These are phyloP conservation scores for Hydropsyche tenuis DNA, from an alignment of 1,140 invertebrate species.

Conservation along the genomic window DNA sequence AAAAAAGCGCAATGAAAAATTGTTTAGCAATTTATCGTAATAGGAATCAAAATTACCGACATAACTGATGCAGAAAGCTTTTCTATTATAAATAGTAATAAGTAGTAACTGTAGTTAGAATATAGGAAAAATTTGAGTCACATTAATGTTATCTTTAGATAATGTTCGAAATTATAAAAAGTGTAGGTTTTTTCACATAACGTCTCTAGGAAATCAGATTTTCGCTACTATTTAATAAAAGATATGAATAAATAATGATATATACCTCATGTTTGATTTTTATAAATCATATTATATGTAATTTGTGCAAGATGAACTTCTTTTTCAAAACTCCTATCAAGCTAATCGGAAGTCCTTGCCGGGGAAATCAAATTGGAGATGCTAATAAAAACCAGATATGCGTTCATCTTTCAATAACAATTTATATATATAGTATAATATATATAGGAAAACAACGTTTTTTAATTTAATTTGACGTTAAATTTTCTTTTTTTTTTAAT, in stretches of 20 bases:
- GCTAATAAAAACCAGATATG: constrained; percentile 16
- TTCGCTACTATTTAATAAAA: constrained; percentile 29
- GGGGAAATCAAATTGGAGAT: constrained; percentile 23
- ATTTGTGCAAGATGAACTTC: constrained; percentile 31
- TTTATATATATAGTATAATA: background rate
- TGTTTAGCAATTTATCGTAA: constrained; percentile 6
- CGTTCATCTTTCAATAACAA: background rate
- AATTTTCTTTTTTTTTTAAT: constrained; percentile 10
- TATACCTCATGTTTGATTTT: constrained; percentile 24
- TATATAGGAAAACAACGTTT: background rate
- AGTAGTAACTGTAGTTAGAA: background rate
- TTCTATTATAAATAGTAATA: constrained; percentile 22
- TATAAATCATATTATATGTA: background rate
- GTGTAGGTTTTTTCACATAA: background rate
- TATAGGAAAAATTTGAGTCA: constrained; percentile 12
- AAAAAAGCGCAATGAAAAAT: constrained; percentile 19
- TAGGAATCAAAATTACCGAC: background rate
- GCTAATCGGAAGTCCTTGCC: constrained; percentile 34
- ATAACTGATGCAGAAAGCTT: constrained; percentile 2
- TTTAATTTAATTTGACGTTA: constrained; percentile 22
- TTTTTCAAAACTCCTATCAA: constrained; percentile 48
- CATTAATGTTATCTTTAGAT: background rate
- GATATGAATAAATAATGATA: constrained; percentile 49
- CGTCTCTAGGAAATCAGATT: background rate
- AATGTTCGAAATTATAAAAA: background rate